phyloP scores from a whole-genome alignment of 2,113 vertebrate genomes.

The Euleptes europaea region DNA sequence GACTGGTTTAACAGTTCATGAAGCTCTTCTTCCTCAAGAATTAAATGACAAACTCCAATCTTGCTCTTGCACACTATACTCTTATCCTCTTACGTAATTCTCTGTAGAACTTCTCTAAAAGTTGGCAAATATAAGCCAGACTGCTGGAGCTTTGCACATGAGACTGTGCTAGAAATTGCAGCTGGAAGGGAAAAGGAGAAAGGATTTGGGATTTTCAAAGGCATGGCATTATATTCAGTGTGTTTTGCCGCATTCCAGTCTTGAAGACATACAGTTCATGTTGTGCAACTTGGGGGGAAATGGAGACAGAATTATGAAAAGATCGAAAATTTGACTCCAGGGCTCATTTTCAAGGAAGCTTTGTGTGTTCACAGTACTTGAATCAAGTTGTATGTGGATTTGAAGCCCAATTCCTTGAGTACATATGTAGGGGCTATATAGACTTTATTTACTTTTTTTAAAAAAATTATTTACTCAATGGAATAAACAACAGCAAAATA shows the following conservation, averaged over 20 bases:
- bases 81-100: constrained; percentile 2
- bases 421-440: too few relatives aligned
- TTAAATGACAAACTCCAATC: not conserved
- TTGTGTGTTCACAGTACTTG: too few relatives aligned
- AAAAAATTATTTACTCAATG: too few relatives aligned
- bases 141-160: not conserved
- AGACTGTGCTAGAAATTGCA: not conserved
- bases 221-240: not conserved
- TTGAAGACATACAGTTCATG: not conserved
- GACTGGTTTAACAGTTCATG: constrained; percentile 33
- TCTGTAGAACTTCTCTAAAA: constrained; percentile 31
- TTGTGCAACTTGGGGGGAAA: not conserved
- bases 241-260: not conserved
- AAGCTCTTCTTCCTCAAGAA: constrained; percentile 40
- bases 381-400: too few relatives aligned
- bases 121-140: not conserved
- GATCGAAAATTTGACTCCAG: not conserved
- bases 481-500: too few relatives aligned
- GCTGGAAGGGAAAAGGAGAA: not conserved
- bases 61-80: constrained; percentile 37
- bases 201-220: not conserved
- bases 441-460: too few relatives aligned
- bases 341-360: not conserved
- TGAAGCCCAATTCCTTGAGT: too few relatives aligned
- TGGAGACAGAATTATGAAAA: constrained; percentile 25